A percentile compares a stretch with the other conserved stretches of the same genome.
Evolutionary conservation across 2,888 invertebrate genomes (phyloP).

Genomic region (Drosophila kuntzei): DNA sequence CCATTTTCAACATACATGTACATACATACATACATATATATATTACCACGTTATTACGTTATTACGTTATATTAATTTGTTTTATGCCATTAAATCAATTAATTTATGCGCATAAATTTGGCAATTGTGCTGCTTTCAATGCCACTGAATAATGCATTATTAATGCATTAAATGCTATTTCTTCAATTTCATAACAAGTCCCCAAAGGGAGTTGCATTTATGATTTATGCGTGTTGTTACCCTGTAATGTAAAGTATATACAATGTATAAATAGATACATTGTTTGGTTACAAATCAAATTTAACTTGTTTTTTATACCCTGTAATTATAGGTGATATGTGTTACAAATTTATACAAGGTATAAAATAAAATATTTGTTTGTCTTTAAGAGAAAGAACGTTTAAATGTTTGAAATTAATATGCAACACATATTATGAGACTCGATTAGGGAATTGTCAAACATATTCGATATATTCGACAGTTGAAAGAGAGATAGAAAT

Average conservation of each 20-base stretch:
- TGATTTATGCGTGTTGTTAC: not conserved
- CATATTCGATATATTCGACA: not conserved
- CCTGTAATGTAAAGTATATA: not conserved
- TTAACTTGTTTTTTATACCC: not conserved
- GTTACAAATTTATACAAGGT: not conserved
- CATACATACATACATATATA: too few relatives aligned
- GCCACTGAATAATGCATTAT: constrained; percentile 51
- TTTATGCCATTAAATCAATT: constrained; percentile 56
- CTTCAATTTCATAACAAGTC: not conserved
- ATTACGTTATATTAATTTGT: constrained; percentile 53
- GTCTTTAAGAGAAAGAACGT: too few relatives aligned
- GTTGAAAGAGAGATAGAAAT: not conserved
- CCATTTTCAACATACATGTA: too few relatives aligned
- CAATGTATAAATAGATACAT: not conserved
- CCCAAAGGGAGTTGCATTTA: not conserved
- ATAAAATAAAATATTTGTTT: not conserved
- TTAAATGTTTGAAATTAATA: not conserved
- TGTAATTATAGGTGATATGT: not conserved
- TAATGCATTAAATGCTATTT: constrained; percentile 42
- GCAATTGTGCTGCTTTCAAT: constrained; percentile 49
- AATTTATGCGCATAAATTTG: constrained; percentile 66
- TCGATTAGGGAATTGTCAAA: not conserved
- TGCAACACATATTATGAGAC: not conserved
- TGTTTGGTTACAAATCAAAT: not conserved
- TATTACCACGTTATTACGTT: too few relatives aligned